phyloP scores from a whole-genome alignment of 2,797 vertebrate genomes.

The Prunella strophiata region DNA sequence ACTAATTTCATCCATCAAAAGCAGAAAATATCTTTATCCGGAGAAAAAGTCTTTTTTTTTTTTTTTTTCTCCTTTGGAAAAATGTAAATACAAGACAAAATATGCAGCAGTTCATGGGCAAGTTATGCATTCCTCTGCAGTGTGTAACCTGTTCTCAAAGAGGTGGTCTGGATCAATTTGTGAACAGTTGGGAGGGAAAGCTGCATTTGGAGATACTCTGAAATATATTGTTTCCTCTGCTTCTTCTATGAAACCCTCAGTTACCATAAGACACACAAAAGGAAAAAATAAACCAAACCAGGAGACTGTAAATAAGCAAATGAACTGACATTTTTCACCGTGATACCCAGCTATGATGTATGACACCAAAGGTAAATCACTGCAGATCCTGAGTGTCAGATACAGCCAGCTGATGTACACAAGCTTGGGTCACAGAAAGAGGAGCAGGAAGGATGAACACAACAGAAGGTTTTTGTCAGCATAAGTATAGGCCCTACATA shows the following conservation, averaged over 20 bases:
- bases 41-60: neutral
- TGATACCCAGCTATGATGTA: neutral
- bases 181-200: slow-evolving; percentile 6
- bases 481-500: neutral
- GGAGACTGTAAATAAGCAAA: neutral
- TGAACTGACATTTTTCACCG: neutral
- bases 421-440: neutral
- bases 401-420: neutral
- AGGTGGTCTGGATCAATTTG: slow-evolving; percentile 60
- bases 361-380: neutral
- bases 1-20: slow-evolving; percentile 58
- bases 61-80: neutral
- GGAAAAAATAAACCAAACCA: neutral
- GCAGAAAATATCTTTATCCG: slow-evolving; percentile 19
- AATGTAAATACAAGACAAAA: slow-evolving; percentile 64
- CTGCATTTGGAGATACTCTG: neutral
- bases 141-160: slow-evolving; percentile 63
- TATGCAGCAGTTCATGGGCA: slow-evolving; percentile 61
- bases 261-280: neutral
- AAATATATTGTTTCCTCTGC: slow-evolving; percentile 8
- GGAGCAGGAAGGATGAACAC: neutral
- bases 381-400: neutral
- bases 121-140: slow-evolving; percentile 61
- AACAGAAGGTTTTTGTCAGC: slow-evolving; percentile 58
- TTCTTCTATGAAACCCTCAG: neutral